Percentiles rank a stretch among this genome's conserved stretches.
Conservation (phyloP, 2,888 invertebrate species). For the Sphinx pinastri region DNA sequence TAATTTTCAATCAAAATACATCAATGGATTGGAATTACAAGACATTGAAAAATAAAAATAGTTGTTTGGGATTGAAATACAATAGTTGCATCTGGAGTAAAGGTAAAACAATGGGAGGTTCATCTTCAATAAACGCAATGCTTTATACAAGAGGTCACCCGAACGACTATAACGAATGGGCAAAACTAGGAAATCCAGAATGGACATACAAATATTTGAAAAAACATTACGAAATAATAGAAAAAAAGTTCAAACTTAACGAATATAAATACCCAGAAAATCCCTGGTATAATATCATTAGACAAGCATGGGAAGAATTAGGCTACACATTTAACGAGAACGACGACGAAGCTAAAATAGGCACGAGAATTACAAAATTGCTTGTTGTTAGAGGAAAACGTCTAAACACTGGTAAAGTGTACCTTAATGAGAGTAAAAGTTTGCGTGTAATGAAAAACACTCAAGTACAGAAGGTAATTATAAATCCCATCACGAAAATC, state of each 20-base stretch:
- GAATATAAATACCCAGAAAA: slow-evolving; percentile 5
- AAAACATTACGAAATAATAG: slow-evolving; percentile 45
- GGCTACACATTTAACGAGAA: not conserved
- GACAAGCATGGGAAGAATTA: not conserved
- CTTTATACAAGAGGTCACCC: slow-evolving; percentile 83
- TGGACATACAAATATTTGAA: slow-evolving; percentile 77
- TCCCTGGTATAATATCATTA: not conserved
- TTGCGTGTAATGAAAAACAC: slow-evolving; percentile 75
- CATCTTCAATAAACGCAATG: slow-evolving; percentile 85
- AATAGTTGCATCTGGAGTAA: slow-evolving; percentile 83
- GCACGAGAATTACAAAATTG: not conserved
- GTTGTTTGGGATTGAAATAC: slow-evolving; percentile 29
- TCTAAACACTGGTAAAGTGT: slow-evolving; percentile 73
- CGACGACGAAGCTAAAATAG: not conserved
- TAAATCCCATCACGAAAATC: slow-evolving; percentile 66
- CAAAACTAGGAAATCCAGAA: slow-evolving; percentile 70
- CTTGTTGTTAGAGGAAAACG: not conserved
- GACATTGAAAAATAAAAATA: not conserved
- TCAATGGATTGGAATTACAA: slow-evolving; percentile 12
- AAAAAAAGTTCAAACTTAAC: slow-evolving; percentile 20
- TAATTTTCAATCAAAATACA: slow-evolving; percentile 8
- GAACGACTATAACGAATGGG: slow-evolving; percentile 83
- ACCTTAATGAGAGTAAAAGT: slow-evolving; percentile 44
- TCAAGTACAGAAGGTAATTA: slow-evolving; percentile 73
- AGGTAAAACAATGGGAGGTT: slow-evolving; percentile 86